Evolutionary conservation across 2,888 invertebrate genomes (phyloP), one percentile per base, ranked within the genome.

Genomic region (Drosophila melanocephala): DNA sequence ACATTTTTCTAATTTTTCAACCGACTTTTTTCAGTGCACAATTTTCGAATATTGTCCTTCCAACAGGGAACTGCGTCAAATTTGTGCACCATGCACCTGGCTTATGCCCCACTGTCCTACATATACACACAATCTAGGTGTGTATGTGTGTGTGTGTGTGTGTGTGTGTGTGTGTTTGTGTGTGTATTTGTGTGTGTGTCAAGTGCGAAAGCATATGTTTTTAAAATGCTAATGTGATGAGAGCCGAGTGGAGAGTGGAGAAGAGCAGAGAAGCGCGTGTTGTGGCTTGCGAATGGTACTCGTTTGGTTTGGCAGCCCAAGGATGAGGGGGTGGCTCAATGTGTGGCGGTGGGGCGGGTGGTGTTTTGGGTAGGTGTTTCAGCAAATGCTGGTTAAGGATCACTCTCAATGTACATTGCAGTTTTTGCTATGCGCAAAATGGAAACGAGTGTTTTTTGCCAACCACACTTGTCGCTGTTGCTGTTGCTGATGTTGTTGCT

Each of bases 131-230:
- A 14, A 28, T 10, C 26, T 51, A 3, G 14, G 14, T 14, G 14
- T 57, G 50, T 35, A 14, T 35, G 47, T 30, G 12, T 57, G 44
- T 32, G 14, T 37, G 42, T 66, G 22, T 55, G 30, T 47, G 28
- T 51, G 22, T 28, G 58, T 65, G 28, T 28, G 22, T 66, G 22
- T 55, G 30, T 47, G 26, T 51, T 22, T 28, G 58, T 65, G 26
- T 28, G 22, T 37, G 55, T 42, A 44, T 58, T 19, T 56, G 56
- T 37, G 64, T 62, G 56, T 66, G 59, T 73, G 73, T 62, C 87
- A 76, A 80, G 84, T 84, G 90, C 88, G 84, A 84, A 85, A 85
- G 84, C 84, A 85, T 90, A 90, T 85, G 84, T 85, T 85, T 90
- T 86, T 70, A 75, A 83, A 90, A 88, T 80, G 77, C 71, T 72